These are phyloP conservation scores for Calyptommatus sinebrachiatus DNA, from an alignment of 2,113 vertebrate genomes.

Conservation along the genomic window DNA sequence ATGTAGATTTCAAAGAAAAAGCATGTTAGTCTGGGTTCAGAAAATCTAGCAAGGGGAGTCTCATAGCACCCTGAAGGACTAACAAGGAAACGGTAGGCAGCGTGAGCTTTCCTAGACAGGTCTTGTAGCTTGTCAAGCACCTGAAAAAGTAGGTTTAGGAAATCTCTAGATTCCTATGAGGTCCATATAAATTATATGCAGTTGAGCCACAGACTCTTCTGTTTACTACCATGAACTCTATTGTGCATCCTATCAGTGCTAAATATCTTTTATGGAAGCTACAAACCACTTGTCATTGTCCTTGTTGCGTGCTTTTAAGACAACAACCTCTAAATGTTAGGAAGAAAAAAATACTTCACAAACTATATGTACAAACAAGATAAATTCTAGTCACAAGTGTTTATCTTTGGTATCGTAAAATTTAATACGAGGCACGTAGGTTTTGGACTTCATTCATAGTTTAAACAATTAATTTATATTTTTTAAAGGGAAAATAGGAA, in stretches of 20 bases:
- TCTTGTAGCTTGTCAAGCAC: no score
- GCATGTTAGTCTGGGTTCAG: no score
- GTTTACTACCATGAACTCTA: conserved; percentile 14
- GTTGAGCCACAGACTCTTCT: not conserved
- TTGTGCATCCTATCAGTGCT: conserved; percentile 24
- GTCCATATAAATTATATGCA: conserved; percentile 14
- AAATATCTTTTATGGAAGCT: conserved; percentile 15
- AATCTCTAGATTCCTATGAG: no score
- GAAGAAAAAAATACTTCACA: conserved; percentile 3
- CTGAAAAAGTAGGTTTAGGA: no score
- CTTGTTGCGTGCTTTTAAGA: not conserved
- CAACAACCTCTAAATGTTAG: conserved; percentile 14
- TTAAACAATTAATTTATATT: conserved; percentile 30
- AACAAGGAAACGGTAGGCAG: no score
- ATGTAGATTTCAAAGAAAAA: not conserved
- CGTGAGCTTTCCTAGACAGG: no score
- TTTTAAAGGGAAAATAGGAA: conserved; percentile 10
- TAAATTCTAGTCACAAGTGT: not conserved
- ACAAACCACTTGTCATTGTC: not conserved
- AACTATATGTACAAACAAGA: not conserved
- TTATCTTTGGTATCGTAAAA: no score
- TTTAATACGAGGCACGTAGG: no score
- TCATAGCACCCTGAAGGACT: no score
- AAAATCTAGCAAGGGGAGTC: no score
- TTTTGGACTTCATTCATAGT: not conserved